These are phyloP conservation scores for Astreopora myriophthalma DNA, from an alignment of 64 coral and sea anemone species.

Conservation along the genomic window DNA sequence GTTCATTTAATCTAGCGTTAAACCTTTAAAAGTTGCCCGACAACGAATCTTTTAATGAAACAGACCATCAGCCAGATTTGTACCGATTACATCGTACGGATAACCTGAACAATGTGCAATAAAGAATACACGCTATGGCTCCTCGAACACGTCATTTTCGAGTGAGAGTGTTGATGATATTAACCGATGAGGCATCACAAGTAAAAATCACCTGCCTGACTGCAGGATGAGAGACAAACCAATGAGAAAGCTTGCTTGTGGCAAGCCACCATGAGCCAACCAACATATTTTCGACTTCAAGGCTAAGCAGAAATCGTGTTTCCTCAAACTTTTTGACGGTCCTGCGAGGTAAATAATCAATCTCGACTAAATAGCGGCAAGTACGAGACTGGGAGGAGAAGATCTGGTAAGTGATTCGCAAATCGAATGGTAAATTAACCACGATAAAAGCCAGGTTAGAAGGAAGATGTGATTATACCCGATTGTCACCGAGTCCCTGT, in stretches of 20 bases:
- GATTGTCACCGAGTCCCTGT: too few relatives aligned
- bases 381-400: neutral
- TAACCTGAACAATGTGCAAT: too few relatives aligned
- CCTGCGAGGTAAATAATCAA: neutral
- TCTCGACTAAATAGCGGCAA: neutral
- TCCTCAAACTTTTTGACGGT: neutral
- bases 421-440: neutral
- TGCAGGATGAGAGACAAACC: neutral
- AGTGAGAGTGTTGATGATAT: conserved; percentile 27
- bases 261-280: conserved; percentile 20
- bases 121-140: neutral
- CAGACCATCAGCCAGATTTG: too few relatives aligned
- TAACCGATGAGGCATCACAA: neutral
- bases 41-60: too few relatives aligned
- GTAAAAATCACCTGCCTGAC: conserved; percentile 36
- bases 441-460: too few relatives aligned
- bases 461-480: neutral
- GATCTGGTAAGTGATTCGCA: neutral
- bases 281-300: neutral
- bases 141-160: neutral
- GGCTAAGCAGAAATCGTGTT: neutral
- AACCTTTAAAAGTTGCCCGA: too few relatives aligned
- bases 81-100: too few relatives aligned
- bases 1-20: too few relatives aligned
- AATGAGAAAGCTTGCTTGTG: conserved; percentile 42